phyloP scores from a whole-genome alignment of 2,797 vertebrate genomes.

The Emydoidea blandingii region DNA sequence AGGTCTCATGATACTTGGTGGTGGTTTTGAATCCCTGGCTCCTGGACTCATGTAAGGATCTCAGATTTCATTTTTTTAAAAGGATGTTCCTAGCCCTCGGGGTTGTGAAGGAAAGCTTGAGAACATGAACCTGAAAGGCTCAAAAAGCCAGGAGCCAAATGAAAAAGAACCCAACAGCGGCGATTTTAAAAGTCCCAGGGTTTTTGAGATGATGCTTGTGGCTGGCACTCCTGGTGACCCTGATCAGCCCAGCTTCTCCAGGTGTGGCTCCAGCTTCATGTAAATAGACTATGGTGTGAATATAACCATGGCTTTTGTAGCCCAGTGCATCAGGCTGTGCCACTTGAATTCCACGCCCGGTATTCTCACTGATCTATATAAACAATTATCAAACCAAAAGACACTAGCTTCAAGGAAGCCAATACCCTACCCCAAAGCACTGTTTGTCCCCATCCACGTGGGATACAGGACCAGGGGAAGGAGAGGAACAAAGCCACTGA shows the following conservation, averaged over 20 bases:
- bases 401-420: not conserved
- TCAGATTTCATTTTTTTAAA: not conserved
- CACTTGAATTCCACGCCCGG: fast-evolving
- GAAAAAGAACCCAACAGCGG: not conserved
- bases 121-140: slow-evolving; percentile 10
- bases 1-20: fast-evolving
- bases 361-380: not conserved
- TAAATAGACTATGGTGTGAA: not conserved
- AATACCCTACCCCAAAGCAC: not conserved
- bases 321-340: not conserved
- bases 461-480: fast-evolving
- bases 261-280: not conserved
- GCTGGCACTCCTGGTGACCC: not conserved
- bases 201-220: slow-evolving; percentile 39
- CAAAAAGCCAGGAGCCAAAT: not conserved
- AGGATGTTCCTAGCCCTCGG: not conserved
- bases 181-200: not conserved
- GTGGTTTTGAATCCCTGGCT: not conserved
- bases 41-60: not conserved
- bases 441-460: not conserved
- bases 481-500: not conserved
- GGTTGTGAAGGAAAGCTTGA: not conserved
- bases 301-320: not conserved
- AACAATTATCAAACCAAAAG: not conserved
- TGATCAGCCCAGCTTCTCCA: slow-evolving; percentile 46